These are phyloP conservation scores for Trachymyrmex septentrionalis DNA, from an alignment of 1,140 invertebrate genomes.

Conservation along the genomic window DNA sequence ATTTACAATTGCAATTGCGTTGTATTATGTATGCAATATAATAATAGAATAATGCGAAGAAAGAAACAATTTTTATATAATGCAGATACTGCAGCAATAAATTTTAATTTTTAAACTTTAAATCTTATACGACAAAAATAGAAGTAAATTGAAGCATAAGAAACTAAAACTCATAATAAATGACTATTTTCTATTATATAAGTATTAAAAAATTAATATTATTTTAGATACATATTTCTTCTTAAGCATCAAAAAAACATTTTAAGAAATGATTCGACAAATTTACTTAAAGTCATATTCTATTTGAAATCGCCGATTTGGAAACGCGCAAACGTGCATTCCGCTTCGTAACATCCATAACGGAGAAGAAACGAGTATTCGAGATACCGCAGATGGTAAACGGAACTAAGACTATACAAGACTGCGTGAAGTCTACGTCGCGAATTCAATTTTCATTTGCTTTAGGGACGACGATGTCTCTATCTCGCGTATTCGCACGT, in stretches of 20 bases:
- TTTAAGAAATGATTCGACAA: neutral
- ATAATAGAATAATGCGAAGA: neutral
- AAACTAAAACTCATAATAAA: neutral
- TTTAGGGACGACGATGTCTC: constrained; percentile 45
- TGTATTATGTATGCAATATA: neutral
- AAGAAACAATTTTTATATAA: neutral
- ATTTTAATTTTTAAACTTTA: neutral
- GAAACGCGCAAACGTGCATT: neutral
- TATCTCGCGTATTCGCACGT: constrained; percentile 55
- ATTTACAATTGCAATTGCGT: neutral
- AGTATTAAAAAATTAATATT: neutral
- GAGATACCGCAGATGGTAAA: neutral
- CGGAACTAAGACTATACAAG: neutral
- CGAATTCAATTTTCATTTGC: constrained; percentile 64
- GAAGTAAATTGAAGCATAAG: neutral
- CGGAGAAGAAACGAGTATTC: constrained; percentile 6
- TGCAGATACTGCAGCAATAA: neutral
- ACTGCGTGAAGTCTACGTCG: constrained; percentile 29
- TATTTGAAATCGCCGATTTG: neutral
- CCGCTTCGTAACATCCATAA: neutral
- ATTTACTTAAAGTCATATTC: neutral
- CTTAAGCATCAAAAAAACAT: neutral
- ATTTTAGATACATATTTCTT: neutral
- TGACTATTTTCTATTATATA: neutral
- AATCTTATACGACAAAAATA: neutral